Percentiles rank a stretch among this genome's conserved stretches.
These are phyloP conservation scores for Bimastos eiseni DNA, from an alignment of 2,888 invertebrate genomes.

Conservation along the genomic window DNA sequence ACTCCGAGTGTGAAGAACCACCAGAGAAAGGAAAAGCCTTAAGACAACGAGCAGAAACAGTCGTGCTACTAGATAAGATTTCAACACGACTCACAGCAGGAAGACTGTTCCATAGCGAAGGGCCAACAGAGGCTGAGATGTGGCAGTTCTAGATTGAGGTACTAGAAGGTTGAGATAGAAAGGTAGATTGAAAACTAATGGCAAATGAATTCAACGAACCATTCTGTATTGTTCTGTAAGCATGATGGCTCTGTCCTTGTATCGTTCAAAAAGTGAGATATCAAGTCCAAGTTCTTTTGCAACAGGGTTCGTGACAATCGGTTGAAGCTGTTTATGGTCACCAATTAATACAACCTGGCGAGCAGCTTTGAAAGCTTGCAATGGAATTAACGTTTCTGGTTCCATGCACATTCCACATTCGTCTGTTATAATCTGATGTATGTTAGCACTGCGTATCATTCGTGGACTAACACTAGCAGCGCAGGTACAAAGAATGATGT, in stretches of 20 bases:
- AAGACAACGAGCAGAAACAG: too few relatives aligned
- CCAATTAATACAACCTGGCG: slow-evolving; percentile 16
- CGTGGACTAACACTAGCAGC: slow-evolving; percentile 32
- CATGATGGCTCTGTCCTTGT: slow-evolving; percentile 45
- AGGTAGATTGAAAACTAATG: neutral
- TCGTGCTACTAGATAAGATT: too few relatives aligned
- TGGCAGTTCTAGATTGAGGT: too few relatives aligned
- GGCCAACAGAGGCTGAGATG: too few relatives aligned
- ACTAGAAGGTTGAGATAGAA: too few relatives aligned
- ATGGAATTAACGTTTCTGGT: slow-evolving; percentile 58
- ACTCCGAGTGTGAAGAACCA: too few relatives aligned
- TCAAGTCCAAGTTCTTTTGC: slow-evolving; percentile 50
- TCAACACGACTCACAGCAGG: too few relatives aligned
- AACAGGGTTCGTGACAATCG: slow-evolving; percentile 49
- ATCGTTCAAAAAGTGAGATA: slow-evolving; percentile 50
- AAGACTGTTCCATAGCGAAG: too few relatives aligned
- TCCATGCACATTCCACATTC: slow-evolving; percentile 55
- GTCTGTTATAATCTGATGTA: slow-evolving; percentile 50
- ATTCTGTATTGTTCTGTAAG: slow-evolving; percentile 54
- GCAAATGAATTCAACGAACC: slow-evolving; percentile 35
- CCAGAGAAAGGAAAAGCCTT: too few relatives aligned
- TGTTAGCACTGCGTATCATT: slow-evolving; percentile 29
- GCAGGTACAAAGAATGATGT: slow-evolving; percentile 43
- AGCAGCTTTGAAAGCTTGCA: slow-evolving; percentile 44
- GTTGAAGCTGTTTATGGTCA: slow-evolving; percentile 56